Conservation (phyloP, 2,797 vertebrate species). For the Alcedo atthis region DNA sequence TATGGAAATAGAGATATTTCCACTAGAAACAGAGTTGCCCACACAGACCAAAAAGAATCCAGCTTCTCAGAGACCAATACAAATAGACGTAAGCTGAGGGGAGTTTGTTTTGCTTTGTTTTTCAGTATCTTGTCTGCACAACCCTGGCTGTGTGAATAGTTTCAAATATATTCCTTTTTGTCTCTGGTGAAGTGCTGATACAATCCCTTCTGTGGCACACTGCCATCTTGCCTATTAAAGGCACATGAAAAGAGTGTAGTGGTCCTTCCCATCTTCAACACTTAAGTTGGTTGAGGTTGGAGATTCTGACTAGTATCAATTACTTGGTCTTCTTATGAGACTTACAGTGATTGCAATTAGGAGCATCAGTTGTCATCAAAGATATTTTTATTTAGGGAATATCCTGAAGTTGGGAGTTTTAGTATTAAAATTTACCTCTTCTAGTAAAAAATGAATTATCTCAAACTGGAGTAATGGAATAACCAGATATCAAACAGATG, state of each 20-base stretch:
- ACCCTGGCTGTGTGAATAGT: not conserved
- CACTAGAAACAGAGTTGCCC: slow-evolving; percentile 85
- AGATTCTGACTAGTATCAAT: not conserved
- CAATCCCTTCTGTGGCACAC: not conserved
- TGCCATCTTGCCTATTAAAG: not conserved
- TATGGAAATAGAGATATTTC: slow-evolving; percentile 90
- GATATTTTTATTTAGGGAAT: not conserved
- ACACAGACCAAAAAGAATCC: slow-evolving; percentile 90
- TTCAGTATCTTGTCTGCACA: not conserved
- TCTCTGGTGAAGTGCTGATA: not conserved
- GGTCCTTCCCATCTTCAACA: not conserved
- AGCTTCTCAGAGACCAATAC: slow-evolving; percentile 84
- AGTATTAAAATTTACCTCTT: not conserved
- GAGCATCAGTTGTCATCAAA: not conserved
- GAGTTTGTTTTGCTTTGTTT: not conserved
- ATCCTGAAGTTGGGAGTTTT: not conserved
- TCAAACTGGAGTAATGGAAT: not conserved
- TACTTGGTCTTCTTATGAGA: not conserved
- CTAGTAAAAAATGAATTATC: not conserved
- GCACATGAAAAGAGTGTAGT: not conserved
- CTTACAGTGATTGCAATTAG: not conserved
- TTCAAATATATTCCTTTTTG: not conserved
- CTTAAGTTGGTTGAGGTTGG: accelerated
- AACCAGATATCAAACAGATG: not conserved
- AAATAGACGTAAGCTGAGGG: slow-evolving; percentile 81